Evolutionary conservation across 2,888 invertebrate species (phyloP), one percentile per base, ranked within the genome.

Genomic region (Platycheirus albimanus): DNA sequence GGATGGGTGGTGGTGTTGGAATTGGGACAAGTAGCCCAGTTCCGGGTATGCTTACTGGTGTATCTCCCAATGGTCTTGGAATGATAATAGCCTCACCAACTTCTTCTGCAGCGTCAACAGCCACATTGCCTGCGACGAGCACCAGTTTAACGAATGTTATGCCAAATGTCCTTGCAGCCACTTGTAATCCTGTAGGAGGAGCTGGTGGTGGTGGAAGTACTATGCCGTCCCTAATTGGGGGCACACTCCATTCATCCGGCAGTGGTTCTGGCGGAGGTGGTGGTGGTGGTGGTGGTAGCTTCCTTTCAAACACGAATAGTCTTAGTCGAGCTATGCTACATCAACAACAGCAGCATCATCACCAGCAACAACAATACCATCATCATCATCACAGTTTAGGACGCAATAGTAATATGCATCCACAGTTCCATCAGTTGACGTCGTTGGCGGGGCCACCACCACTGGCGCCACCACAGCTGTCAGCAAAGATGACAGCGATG

Each of bases 241-340:
- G 89, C 15, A 89, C 89, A 3, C 69, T 90, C 71, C 89, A 90
- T 64, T 87, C 89, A 7, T 88, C 89, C 52, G 88, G 90, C 70
- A 88, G 88, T 49, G 88, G 90, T 38, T 87, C 88, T 15, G 88
- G 89, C 7, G 70, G 89, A 15, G 87, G 88, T 11, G 87, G 89
- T 13, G 79, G 83, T 8, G 70, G 89, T 17, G 87, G 88, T 11
- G 87, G 89, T 13, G 79, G 83, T 2, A 43, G 75, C 5, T 84
- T 79, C 7, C 66, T 71, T 15, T 66, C 76, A 24, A 81, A 61
- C 67, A 86, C 84, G 41, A 84, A 70, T 43, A 84, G 84, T 70
- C 78, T 84, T 15, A 79, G 79, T 45, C 79, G 84, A 63, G 56
- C 79, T 58, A 84, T 84, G 74, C 70, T 75, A 20, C 84, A 79